Evolutionary conservation across 2,888 invertebrate species (phyloP).

Genomic region (Volucella inanis): DNA sequence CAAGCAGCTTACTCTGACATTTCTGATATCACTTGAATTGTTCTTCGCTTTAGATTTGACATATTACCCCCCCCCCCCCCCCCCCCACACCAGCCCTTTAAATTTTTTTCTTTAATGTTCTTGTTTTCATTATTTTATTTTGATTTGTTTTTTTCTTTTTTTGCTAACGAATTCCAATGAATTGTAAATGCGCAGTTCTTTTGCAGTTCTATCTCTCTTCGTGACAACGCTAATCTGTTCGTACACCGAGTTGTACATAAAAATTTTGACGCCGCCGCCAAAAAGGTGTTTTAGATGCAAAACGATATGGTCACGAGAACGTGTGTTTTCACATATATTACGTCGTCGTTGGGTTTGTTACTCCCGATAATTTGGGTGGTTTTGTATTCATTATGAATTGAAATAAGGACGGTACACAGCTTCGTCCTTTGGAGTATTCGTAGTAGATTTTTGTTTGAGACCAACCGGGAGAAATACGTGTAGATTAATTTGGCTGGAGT

Average conservation of each 20-base stretch:
- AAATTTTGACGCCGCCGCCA: conserved; percentile 1
- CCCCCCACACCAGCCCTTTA: too few relatives aligned
- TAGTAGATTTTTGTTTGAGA: too few relatives aligned
- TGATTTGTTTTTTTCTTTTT: conserved; percentile 5
- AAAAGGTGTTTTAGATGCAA: conserved; percentile 25
- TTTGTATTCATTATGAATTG: not conserved
- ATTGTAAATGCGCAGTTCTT: conserved; percentile 65
- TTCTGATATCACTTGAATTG: conserved; percentile 28
- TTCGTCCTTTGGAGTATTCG: too few relatives aligned
- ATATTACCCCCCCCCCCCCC: conserved; percentile 30
- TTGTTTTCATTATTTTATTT: not conserved
- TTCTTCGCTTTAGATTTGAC: conserved; percentile 5
- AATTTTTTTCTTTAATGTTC: not conserved
- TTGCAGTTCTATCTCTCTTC: conserved; percentile 31
- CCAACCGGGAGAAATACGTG: too few relatives aligned
- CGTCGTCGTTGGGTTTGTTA: not conserved
- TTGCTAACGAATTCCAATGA: conserved; percentile 34
- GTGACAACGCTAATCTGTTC: conserved; percentile 40
- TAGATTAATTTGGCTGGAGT: too few relatives aligned
- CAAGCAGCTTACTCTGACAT: conserved; percentile 16
- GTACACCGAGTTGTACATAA: not conserved
- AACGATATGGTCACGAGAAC: not conserved
- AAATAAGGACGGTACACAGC: not conserved
- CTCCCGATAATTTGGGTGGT: conserved; percentile 5
- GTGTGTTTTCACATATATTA: conserved; percentile 6